Conservation (phyloP, 2,797 vertebrate species). For the Garrulus glandarius region DNA sequence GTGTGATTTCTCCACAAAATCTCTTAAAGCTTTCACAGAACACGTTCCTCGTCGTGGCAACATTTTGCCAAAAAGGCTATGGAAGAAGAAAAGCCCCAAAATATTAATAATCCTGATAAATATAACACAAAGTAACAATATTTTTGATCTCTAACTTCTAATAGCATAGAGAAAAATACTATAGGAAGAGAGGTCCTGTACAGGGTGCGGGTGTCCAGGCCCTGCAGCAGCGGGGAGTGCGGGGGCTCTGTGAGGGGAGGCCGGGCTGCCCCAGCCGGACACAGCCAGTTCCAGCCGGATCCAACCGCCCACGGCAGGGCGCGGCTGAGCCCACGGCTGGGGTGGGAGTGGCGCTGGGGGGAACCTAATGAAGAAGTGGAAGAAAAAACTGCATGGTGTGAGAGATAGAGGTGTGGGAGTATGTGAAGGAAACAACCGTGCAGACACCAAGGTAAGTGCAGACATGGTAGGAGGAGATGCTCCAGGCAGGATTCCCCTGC, state of each 20-base stretch:
- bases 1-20: not conserved
- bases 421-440: not conserved
- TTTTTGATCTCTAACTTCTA: not conserved
- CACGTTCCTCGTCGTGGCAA: not conserved
- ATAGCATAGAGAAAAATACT: not conserved
- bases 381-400: not conserved
- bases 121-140: not conserved
- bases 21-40: not conserved
- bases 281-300: not conserved
- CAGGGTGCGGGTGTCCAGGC: not conserved
- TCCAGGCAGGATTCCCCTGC: not conserved
- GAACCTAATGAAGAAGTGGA: not conserved
- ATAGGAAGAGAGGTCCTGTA: not conserved
- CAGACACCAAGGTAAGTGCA: not conserved
- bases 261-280: not conserved
- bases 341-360: rapidly evolving
- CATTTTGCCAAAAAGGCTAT: not conserved
- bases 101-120: not conserved
- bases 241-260: not conserved
- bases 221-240: rapidly evolving
- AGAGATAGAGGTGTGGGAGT: not conserved
- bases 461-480: not conserved
- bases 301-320: not conserved
- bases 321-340: not conserved
- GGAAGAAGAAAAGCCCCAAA: not conserved